A percentile compares a stretch with the other conserved stretches of the same genome.
Evolutionary conservation across 2,888 invertebrate genomes (phyloP).

Genomic region (Yponomeuta plumbellus): DNA sequence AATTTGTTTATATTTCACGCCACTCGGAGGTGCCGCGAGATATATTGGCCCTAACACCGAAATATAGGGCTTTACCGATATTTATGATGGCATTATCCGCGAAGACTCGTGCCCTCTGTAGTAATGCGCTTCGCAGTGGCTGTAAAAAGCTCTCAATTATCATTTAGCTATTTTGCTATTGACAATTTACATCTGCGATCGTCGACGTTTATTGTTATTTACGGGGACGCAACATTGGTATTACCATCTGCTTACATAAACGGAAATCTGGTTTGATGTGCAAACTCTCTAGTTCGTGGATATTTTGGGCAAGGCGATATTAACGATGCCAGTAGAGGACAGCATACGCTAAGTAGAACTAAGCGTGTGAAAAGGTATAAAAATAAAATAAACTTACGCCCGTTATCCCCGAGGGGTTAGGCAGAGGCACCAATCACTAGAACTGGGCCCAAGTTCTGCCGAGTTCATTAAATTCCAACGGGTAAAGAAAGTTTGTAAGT

Average conservation of each 20-base stretch:
- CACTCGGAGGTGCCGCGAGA: slow-evolving; percentile 60
- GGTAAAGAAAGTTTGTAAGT: too few relatives aligned
- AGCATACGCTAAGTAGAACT: too few relatives aligned
- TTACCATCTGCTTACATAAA: background rate
- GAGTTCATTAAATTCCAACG: too few relatives aligned
- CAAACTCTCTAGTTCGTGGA: background rate
- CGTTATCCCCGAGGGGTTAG: too few relatives aligned
- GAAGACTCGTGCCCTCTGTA: slow-evolving; percentile 40
- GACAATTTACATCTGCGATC: slow-evolving; percentile 19
- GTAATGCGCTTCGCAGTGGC: slow-evolving; percentile 53
- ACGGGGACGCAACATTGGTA: background rate
- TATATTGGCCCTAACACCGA: slow-evolving; percentile 63
- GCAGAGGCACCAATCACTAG: too few relatives aligned
- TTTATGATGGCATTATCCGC: slow-evolving; percentile 63
- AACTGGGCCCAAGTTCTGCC: too few relatives aligned
- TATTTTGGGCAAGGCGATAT: background rate
- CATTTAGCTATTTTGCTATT: slow-evolving; percentile 32
- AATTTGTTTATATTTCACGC: slow-evolving; percentile 75
- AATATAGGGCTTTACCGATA: slow-evolving; percentile 67
- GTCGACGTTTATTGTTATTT: slow-evolving; percentile 6
- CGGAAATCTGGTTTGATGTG: background rate
- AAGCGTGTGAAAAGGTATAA: too few relatives aligned
- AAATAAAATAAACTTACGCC: too few relatives aligned
- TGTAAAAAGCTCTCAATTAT: slow-evolving; percentile 38
- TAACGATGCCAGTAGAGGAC: too few relatives aligned